Conservation (phyloP, 2,113 vertebrate genomes). For the Tichodroma muraria region DNA sequence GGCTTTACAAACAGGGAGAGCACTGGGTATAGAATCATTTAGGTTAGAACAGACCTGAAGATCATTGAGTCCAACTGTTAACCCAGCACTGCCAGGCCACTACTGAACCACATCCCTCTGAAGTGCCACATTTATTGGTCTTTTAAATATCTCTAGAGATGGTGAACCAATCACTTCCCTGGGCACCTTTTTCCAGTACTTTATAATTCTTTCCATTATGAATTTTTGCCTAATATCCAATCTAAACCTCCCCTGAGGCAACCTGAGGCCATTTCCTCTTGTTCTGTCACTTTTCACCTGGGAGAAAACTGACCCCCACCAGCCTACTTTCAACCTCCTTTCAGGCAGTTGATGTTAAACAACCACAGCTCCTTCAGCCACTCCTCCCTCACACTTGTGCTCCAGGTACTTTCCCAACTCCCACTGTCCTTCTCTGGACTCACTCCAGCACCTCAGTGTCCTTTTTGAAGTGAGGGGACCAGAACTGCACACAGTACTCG, state of each 20-base stretch:
- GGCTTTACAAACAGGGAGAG: too few relatives aligned
- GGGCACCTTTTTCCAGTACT: neutral
- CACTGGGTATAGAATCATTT: neutral
- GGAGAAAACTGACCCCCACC: neutral
- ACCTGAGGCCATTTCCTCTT: neutral
- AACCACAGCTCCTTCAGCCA: too few relatives aligned
- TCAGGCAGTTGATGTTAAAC: too few relatives aligned
- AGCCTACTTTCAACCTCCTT: too few relatives aligned
- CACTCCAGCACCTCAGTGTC: too few relatives aligned
- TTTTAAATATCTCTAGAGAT: neutral
- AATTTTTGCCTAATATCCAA: neutral
- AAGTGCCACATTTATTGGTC: neutral
- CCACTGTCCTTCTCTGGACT: too few relatives aligned
- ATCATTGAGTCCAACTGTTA: neutral
- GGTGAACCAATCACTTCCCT: neutral
- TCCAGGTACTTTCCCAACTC: too few relatives aligned
- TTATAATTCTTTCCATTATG: neutral
- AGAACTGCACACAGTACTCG: too few relatives aligned
- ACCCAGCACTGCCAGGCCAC: neutral
- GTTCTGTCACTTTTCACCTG: rapidly evolving
- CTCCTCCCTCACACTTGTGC: too few relatives aligned
- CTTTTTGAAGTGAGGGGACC: too few relatives aligned
- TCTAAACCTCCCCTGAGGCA: neutral
- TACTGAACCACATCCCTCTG: neutral
- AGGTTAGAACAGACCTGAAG: neutral